Evolutionary conservation across 2,113 vertebrate genomes (phyloP), one percentile per base, ranked within the genome.

Genomic region (Coryphaenoides rupestris): DNA sequence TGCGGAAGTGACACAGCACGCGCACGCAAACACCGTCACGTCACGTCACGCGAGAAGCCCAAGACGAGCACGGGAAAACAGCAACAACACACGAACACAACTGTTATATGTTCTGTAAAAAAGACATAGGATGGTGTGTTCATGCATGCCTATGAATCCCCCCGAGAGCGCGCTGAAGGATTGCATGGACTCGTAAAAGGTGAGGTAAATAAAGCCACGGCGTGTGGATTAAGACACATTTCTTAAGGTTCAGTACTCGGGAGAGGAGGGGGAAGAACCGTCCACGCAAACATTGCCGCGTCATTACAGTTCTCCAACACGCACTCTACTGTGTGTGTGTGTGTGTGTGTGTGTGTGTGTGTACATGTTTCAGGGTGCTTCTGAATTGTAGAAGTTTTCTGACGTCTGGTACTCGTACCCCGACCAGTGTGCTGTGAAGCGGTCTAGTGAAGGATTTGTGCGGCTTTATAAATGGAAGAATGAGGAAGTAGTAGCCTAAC

Each of bases 1-100:
- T 92, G 93, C n/a, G 94, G 95, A 96, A 95, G 93, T 95, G 94
- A 97, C 94, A 94, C 93, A 89, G 81, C 91, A 86, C 88, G 79
- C 83, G 90, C 92, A 91, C 91, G 88, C 80, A 81, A 87, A 91
- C 94, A 93, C 80, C 83, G 81, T 86, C 82, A 83, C 86, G 83
- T 82, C 58, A 92, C 92, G 92, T 93, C 92, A 93, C 92, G 92
- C 92, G 93, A 94, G 93, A 93, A 86, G 88, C 91, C 91, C 9
- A 80, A 81, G 47, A n/a, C 56, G 57, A 70, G 53, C 53, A 22
- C 13, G 24, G 56, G 56, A 83, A 74, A 78, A 83, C 26, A 77
- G 69, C 80, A 87, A 87, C 79, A 85, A 87, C 86, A 89, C 91
- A 75, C 66, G 88, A 90, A 89, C 89, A 86, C 87, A 85, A 14